Base-by-base conservation (phyloP, 1,140 invertebrate genomes). In the Aphis gossypii region DNA sequence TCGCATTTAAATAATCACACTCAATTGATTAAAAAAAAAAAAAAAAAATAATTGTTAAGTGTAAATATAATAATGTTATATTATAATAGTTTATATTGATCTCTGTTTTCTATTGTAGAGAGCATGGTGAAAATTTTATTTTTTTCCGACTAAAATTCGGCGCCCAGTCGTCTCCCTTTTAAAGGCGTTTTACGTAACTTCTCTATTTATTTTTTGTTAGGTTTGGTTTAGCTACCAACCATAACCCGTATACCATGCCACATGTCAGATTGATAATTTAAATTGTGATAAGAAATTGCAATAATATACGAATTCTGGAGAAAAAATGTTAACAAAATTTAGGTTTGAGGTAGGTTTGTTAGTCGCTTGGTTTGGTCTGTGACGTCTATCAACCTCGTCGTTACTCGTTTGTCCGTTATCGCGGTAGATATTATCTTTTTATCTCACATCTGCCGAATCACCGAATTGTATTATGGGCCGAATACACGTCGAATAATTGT, bases 241-340 rank as follows among this genome's bases (percentile, higher is more conserved):
- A n/a, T n/a, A n/a, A 76, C 60, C 30, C 11, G 14, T n/a, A 76
- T 76, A 76, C n/a, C 14, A 76, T 76, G 60, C 60, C 60, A 76
- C 60, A 76, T 76, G 60, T 76, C 60, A 76, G n/a, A 76, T 76
- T n/a, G 60, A 76, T 76, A 76, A 76, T 76, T 76, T 76, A 18
- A n/a, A 76, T 76, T 76, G 60, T 18, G 60, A 76, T 76, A 76
- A 76, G 30, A n/a, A n/a, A 51, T 51, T 51, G 48, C 48, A 14
- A 14, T n/a, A 76, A 68, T 14, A 5, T 76, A 76, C 18, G 60
- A 76, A 76, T 76, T 18, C 30, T 76, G 30, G 60, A 76, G 30
- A 76, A n/a, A 76, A 76, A 68, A 68, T 68, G 9, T 68, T 68
- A 68, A 68, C 60, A n/a, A 18, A n/a, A 1, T 76, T 18, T n/a